Percentiles rank a stretch among this genome's conserved stretches.
phyloP scores from a whole-genome alignment of 2,113 vertebrate species.

The Callopanchax toddi region DNA sequence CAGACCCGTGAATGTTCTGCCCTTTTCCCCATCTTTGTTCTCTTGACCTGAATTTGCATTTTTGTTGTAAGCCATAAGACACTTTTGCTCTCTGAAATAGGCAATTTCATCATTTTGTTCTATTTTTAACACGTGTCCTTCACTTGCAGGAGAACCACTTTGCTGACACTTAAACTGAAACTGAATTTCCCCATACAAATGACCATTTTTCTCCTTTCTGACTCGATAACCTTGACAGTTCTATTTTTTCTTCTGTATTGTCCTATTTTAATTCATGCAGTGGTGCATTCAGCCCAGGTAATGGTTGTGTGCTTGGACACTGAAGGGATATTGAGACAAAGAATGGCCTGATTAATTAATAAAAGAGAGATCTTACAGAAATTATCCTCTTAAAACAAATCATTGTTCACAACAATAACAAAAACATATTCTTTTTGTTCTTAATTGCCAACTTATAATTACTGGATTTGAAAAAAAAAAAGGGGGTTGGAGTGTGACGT shows the following conservation, averaged over 20 bases:
- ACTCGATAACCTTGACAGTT: slow-evolving; percentile 60
- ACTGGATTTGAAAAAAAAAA: no score
- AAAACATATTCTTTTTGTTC: neutral
- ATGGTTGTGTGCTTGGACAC: slow-evolving; percentile 15
- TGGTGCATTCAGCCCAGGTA: slow-evolving; percentile 17
- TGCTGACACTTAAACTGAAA: slow-evolving; percentile 46
- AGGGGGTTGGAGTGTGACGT: no score
- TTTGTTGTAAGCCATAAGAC: neutral
- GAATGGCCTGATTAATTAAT: slow-evolving; percentile 8
- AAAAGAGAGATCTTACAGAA: neutral
- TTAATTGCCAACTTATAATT: no score
- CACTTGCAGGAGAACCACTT: slow-evolving; percentile 19
- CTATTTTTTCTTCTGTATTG: slow-evolving; percentile 43
- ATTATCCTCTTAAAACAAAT: slow-evolving; percentile 6
- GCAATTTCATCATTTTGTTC: slow-evolving; percentile 13
- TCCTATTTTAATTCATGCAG: slow-evolving; percentile 42
- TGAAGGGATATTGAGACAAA: neutral
- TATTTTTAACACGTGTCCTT: slow-evolving; percentile 55
- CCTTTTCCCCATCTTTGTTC: neutral
- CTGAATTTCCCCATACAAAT: slow-evolving; percentile 49
- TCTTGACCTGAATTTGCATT: slow-evolving; percentile 5
- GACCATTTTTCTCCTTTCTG: slow-evolving; percentile 23
- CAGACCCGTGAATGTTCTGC: neutral
- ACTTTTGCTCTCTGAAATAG: slow-evolving; percentile 12
- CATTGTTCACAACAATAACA: neutral